Evolutionary conservation across 1,140 invertebrate genomes (phyloP), one percentile per base, ranked within the genome.

Genomic region (Bombus waltoni): DNA sequence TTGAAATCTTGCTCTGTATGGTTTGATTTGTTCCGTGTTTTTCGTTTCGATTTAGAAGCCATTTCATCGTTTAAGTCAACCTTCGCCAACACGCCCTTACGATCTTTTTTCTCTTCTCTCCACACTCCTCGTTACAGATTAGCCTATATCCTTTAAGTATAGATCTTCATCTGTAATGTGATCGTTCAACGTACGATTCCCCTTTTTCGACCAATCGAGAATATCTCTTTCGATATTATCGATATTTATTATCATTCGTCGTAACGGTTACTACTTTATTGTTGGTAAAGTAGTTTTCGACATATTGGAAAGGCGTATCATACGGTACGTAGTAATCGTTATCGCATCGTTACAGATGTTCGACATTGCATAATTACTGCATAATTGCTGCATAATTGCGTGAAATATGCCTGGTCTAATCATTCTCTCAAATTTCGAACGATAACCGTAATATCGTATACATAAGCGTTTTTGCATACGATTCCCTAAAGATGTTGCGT

Each of bases 1-100:
- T 87, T 92, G 70, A 90, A 70, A 59, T 72, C 86, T 87, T 65
- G 40, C 53, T 0, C 5, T 11, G 3, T 22, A 18, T 9, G 38
- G 5, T 74, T 70, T 28, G 1, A 1, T 15, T 11, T 71, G 18
- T 35, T 35, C 47, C 18, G 15, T 28, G 6, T 0, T 42, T n/a
- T 76, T 32, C 42, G 18, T 44, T 74, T 85, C 11, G 9, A 25
- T 85, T 81, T 85, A 1, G n/a, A 35, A 5, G 57, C 44, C 84
- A 81, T 85, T 22, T 28, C 2, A 11, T 35, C n/a, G 1, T 65
- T 38, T 1, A n/a, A 15, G 0, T 42, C 8, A 6, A 32, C 13
- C 9, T 35, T 9, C 25, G 5, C 10, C 22, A 1, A 53, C 32
- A 18, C 15, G 8, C 5, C 13, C 8, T n/a, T 22, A 32, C 3